Conservation (phyloP, 2,113 vertebrate genomes). For the Coturnix japonica region DNA sequence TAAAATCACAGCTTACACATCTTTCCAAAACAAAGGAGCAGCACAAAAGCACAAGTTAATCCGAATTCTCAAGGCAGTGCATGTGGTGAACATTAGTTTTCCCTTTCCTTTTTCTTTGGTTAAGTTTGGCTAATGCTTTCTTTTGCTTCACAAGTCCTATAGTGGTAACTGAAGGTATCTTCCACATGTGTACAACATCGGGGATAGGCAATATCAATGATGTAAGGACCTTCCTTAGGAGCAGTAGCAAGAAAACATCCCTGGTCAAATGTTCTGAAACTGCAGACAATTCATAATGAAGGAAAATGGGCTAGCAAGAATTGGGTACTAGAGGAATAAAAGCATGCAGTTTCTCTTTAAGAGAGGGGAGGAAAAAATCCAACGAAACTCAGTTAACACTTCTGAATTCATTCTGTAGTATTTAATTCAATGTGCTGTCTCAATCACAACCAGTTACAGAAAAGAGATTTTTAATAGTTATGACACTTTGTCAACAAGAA, state of each 20-base stretch:
- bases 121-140: background rate
- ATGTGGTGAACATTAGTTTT: constrained; percentile 51
- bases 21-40: constrained; percentile 45
- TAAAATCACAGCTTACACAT: constrained; percentile 35
- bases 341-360: background rate
- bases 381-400: background rate
- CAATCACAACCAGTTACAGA: background rate
- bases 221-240: background rate
- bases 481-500: background rate
- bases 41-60: constrained; percentile 43
- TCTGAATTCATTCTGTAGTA: background rate
- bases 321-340: background rate
- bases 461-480: background rate
- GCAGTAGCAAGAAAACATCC: background rate
- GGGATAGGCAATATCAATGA: background rate
- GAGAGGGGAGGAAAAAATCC: background rate
- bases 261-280: background rate
- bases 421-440: background rate
- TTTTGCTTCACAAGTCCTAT: constrained; percentile 3
- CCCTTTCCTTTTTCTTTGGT: background rate
- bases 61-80: constrained; percentile 46
- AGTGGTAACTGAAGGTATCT: background rate
- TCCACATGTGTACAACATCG: background rate
- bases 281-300: background rate
- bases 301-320: background rate